These are phyloP conservation scores for Caenorhabditis sp. DNA, from an alignment of 2,888 invertebrate species.

Conservation along the genomic window DNA sequence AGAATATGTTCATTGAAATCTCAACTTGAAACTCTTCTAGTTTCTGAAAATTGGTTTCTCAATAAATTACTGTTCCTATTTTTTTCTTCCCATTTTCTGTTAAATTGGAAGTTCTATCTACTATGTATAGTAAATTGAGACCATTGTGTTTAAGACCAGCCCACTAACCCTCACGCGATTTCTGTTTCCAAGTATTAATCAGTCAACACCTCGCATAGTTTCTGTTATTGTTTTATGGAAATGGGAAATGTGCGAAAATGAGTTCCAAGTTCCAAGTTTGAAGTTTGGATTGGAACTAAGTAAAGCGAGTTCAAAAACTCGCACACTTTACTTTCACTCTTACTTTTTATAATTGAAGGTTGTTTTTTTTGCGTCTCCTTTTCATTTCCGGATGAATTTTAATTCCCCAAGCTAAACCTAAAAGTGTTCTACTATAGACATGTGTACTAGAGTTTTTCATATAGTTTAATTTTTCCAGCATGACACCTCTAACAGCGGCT, in stretches of 20 bases:
- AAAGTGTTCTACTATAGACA: no score
- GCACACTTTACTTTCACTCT: constrained; percentile 3
- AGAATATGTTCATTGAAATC: background rate
- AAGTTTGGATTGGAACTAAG: background rate
- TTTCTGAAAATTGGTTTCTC: no score
- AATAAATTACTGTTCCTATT: no score
- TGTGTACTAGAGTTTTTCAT: no score
- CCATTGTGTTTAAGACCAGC: no score
- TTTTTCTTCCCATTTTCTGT: no score
- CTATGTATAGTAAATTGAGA: no score
- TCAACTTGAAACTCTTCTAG: background rate
- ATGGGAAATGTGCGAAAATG: background rate
- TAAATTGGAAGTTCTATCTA: no score
- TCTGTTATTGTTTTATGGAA: background rate
- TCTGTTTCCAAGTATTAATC: background rate
- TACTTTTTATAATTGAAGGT: constrained; percentile 1
- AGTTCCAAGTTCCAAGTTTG: background rate
- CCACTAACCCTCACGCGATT: background rate
- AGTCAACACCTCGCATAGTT: background rate
- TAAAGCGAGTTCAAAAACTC: background rate
- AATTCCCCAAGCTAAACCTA: no score
- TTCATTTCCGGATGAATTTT: no score
- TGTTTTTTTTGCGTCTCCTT: background rate
- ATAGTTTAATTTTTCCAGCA: background rate
- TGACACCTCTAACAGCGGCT: background rate